phyloP scores from a whole-genome alignment of 2,113 vertebrate genomes.

The Hyaena hyaena region DNA sequence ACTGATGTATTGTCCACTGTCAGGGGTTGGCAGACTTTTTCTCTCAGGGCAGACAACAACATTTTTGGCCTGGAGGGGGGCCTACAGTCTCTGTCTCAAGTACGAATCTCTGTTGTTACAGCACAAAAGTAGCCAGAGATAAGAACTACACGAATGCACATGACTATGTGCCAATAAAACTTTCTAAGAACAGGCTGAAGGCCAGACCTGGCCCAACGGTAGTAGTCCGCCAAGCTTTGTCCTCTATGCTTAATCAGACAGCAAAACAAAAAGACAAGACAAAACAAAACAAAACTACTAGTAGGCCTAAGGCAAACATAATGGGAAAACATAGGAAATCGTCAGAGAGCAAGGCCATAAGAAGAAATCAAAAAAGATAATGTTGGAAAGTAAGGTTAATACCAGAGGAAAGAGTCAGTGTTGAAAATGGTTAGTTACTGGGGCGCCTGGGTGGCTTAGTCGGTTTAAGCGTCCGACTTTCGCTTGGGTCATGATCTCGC shows the following conservation, averaged over 20 bases:
- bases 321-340: neutral
- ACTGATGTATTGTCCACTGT: neutral
- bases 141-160: neutral
- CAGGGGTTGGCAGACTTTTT: neutral
- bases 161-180: neutral
- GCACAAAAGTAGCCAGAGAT: neutral
- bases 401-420: neutral
- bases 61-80: too few species aligned
- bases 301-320: neutral
- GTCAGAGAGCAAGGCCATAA: neutral
- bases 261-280: neutral
- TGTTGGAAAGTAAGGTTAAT: neutral
- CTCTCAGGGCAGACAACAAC: neutral
- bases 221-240: neutral
- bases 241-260: neutral
- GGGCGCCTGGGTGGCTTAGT: too few species aligned
- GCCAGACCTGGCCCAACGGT: neutral
- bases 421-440: neutral
- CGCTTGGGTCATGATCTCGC: too few species aligned
- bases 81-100: neutral
- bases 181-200: neutral
- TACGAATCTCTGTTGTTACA: rapidly evolving
- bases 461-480: too few species aligned
- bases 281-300: neutral
- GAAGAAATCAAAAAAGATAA: neutral